Conservation (phyloP, 2,888 invertebrate genomes). For the Agriopis aurantiaria region DNA sequence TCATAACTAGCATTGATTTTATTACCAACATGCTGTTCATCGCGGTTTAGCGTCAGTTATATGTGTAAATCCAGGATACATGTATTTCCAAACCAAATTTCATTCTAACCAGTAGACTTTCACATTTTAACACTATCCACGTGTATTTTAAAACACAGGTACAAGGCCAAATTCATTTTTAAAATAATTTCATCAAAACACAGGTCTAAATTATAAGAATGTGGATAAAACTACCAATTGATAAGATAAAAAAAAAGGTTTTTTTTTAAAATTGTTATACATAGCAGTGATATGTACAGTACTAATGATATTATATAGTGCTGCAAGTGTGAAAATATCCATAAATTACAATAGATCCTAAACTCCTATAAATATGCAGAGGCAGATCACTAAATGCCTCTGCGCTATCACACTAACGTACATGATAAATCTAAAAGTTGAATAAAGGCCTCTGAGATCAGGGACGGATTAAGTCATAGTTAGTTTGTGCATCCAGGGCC, state of each 20-base stretch:
- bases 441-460: background rate
- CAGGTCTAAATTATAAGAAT: too few relatives aligned
- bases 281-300: background rate
- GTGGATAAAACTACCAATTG: too few relatives aligned
- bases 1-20: background rate
- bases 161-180: too few relatives aligned
- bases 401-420: background rate
- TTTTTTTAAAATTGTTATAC: too few relatives aligned
- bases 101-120: too few relatives aligned
- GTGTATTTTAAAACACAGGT: background rate
- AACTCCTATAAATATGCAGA: background rate
- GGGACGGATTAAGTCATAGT: slow-evolving; percentile 10
- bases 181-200: too few relatives aligned
- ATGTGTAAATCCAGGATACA: too few relatives aligned
- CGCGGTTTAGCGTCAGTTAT: background rate
- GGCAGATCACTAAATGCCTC: background rate
- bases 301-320: background rate
- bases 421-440: slow-evolving; percentile 33
- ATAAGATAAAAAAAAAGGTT: too few relatives aligned
- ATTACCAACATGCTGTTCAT: background rate
- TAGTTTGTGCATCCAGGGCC: slow-evolving; percentile 11
- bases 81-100: too few relatives aligned
- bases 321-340: background rate
- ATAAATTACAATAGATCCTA: background rate
- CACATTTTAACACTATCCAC: too few relatives aligned